A percentile compares a stretch with the other conserved stretches of the same genome.
phyloP scores from a whole-genome alignment of 2,113 vertebrate genomes.

The Spheniscus mendiculus region DNA sequence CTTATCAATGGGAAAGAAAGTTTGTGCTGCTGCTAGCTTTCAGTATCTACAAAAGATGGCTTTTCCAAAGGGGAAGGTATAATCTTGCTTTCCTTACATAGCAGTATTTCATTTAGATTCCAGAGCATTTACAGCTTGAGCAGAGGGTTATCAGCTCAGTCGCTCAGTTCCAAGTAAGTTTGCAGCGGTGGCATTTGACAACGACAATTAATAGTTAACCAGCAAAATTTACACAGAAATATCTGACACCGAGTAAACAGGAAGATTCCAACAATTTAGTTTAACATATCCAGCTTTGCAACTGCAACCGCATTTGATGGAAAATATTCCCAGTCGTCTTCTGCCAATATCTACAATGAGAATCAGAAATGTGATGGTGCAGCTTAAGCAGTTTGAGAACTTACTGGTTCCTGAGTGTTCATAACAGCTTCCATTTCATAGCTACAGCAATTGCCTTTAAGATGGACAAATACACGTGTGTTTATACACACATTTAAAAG shows the following conservation, averaged over 20 bases:
- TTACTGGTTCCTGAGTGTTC: background rate
- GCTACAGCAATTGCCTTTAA: background rate
- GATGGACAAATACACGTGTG: slow-evolving; percentile 16
- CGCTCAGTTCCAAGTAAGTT: background rate
- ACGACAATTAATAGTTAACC: background rate
- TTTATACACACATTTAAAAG: slow-evolving; percentile 42
- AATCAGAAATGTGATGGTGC: slow-evolving; percentile 3
- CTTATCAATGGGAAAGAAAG: background rate
- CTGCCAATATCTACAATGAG: slow-evolving; percentile 22
- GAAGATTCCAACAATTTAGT: background rate
- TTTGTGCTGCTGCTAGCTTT: background rate
- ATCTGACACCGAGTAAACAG: background rate
- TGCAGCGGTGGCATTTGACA: background rate
- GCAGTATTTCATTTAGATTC: background rate
- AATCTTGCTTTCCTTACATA: background rate
- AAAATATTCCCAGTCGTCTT: slow-evolving; percentile 10
- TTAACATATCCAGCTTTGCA: background rate
- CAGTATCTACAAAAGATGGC: background rate
- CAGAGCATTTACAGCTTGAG: background rate
- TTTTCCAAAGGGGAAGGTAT: background rate
- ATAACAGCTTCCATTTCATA: slow-evolving; percentile 2
- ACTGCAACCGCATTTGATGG: background rate
- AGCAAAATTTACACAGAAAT: background rate
- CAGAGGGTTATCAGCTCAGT: background rate
- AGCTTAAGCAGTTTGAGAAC: background rate